Evolutionary conservation across 2,888 invertebrate species (phyloP).

Genomic region (Agriopis leucophaearia): DNA sequence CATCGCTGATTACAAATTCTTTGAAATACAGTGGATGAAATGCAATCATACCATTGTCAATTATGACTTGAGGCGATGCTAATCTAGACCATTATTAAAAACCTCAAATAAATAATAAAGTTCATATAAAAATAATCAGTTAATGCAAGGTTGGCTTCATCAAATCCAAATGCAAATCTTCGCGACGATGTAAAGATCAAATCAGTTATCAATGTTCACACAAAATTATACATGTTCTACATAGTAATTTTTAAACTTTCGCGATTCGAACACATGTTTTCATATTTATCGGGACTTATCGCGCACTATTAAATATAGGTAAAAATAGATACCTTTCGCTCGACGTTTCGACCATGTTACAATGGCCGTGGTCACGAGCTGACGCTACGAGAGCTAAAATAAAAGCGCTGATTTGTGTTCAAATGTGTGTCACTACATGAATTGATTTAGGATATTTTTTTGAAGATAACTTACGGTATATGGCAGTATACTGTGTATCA

Average conservation of each 20-base stretch:
- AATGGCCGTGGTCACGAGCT: no score
- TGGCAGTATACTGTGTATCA: conserved; percentile 29
- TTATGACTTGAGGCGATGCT: conserved; percentile 54
- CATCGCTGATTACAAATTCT: conserved; percentile 37
- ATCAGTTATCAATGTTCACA: conserved; percentile 14
- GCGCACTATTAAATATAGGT: no score
- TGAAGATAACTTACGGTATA: conserved; percentile 2
- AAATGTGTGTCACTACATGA: neutral
- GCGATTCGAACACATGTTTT: no score
- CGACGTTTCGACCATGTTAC: no score
- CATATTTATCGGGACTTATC: no score
- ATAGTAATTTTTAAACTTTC: no score
- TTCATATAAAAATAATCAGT: conserved; percentile 57
- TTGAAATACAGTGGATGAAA: conserved; percentile 40
- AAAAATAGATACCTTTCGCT: no score
- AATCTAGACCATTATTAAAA: conserved; percentile 42
- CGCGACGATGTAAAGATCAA: neutral
- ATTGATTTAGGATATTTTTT: neutral
- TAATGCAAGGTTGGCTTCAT: conserved; percentile 57
- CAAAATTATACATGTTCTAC: conserved; percentile 3
- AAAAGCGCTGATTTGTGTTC: neutral
- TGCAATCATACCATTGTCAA: conserved; percentile 56
- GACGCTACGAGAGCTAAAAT: neutral
- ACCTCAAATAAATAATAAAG: conserved; percentile 52
- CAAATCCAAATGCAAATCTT: conserved; percentile 49